Percentiles rank a stretch among this genome's conserved stretches.
Evolutionary conservation across 2,888 invertebrate genomes (phyloP).

Genomic region (Ligdia adustata): DNA sequence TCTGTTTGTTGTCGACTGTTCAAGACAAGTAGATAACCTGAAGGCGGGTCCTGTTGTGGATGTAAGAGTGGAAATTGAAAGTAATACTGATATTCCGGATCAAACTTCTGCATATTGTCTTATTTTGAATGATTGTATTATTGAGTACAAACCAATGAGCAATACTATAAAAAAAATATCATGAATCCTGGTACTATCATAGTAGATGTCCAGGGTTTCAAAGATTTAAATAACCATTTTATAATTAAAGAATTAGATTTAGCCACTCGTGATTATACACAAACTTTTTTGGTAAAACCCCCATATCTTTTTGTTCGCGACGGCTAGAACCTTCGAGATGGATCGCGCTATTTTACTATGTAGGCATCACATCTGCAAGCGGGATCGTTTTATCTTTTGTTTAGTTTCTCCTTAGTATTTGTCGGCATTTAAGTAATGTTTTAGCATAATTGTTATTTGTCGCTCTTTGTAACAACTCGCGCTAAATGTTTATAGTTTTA

Average conservation of each 20-base stretch:
- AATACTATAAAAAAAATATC: slow-evolving; percentile 34
- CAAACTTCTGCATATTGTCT: slow-evolving; percentile 39
- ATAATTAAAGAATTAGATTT: slow-evolving; percentile 38
- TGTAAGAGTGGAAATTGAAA: slow-evolving; percentile 40
- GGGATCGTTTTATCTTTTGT: too few species aligned
- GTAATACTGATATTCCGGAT: slow-evolving; percentile 29
- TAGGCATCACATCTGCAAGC: too few species aligned
- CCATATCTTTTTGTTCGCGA: slow-evolving; percentile 33
- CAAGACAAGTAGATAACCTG: too few species aligned
- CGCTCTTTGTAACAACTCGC: too few species aligned
- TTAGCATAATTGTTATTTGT: too few species aligned
- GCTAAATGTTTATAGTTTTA: too few species aligned
- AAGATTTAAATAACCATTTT: slow-evolving; percentile 23
- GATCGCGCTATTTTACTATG: too few species aligned
- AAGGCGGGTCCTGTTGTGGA: slow-evolving; percentile 39
- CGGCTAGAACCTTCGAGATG: too few species aligned
- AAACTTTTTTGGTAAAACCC: slow-evolving; percentile 28
- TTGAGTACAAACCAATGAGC: slow-evolving; percentile 36
- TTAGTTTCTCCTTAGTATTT: too few species aligned
- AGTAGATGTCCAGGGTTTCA: slow-evolving; percentile 1
- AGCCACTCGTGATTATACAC: slow-evolving; percentile 4
- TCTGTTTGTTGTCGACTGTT: slow-evolving; percentile 39
- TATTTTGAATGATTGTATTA: slow-evolving; percentile 35
- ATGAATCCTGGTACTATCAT: neutral
- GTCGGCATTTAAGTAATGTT: too few species aligned